Base-by-base conservation (phyloP, 2,888 invertebrate genomes). In the Tupiocoris notatus region DNA sequence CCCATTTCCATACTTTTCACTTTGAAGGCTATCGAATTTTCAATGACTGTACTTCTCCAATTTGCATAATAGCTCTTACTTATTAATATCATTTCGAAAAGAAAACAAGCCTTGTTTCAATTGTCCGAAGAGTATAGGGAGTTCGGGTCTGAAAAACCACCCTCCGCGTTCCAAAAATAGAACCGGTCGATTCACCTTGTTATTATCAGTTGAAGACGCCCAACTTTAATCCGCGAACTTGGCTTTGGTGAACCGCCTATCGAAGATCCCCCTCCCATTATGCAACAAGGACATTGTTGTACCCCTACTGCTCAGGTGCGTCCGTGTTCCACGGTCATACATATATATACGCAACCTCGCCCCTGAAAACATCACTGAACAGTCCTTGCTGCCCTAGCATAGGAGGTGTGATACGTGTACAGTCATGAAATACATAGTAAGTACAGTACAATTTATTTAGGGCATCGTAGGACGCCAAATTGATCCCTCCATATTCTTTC, bases 391-490 rank as follows among this genome's bases (percentile, higher is more conserved):
- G 23, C 62, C 39, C 61, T 3, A 73, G 73, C 73, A 73, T 63
- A 73, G 73, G 73, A 73, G 73, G 73, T 73, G 63, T 61, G 62
- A 73, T 20, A 54, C 39, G 39, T 39, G 39, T 62, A 73, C 73
- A 73, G 73, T 73, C 73, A 73, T 73, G 73, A 73, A 73, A 63
- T 73, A 22, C 73, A 3, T 73, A 21, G 73, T 73, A 73, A 73
- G 73, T 73, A 73, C 59, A 18, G 17, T 20, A 7, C 3, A 39
- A 39, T 25, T 39, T 18, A 18, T 17, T 20, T 61, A 61, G 1
- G 59, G 59, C 16, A 3, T 9, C 3, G 39, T 12, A 39, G 6
- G 39, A 59, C 3, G 16, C 18, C 16, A 59, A 59, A 59, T 59
- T 59, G 18, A 59, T n/a, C n/a, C n/a, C n/a, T n/a, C n/a, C n/a